A percentile compares a stretch with the other conserved stretches of the same genome.
Evolutionary conservation across 1,140 invertebrate species (phyloP).

Genomic region (Solen grandis): DNA sequence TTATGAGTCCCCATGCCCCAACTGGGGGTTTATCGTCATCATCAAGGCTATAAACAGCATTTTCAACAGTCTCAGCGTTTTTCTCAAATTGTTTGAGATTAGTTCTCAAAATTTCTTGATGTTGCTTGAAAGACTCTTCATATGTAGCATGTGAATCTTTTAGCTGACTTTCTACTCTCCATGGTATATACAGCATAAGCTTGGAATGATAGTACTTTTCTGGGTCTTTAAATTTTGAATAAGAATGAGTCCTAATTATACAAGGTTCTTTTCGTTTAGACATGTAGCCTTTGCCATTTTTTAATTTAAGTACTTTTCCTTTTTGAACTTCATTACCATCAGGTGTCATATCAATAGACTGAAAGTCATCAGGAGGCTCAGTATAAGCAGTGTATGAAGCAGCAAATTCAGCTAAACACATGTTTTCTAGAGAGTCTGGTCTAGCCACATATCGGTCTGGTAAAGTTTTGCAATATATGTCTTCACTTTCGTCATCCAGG

Average conservation of each 20-base stretch:
- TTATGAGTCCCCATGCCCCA: background rate
- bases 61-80: background rate
- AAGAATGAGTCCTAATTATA: constrained; percentile 24
- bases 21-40: constrained; percentile 3
- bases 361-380: background rate
- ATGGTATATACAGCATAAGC: constrained; percentile 25
- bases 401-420: constrained; percentile 20
- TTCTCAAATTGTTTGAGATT: constrained; percentile 10
- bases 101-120: background rate
- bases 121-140: constrained; percentile 16
- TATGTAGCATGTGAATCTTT: background rate
- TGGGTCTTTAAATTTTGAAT: constrained; percentile 12
- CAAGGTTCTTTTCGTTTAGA: constrained; percentile 1
- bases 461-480: background rate
- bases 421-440: constrained; percentile 20
- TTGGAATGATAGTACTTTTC: constrained; percentile 31
- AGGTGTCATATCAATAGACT: background rate
- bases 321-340: constrained; percentile 1
- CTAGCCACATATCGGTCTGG: constrained; percentile 26
- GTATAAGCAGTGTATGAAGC: background rate
- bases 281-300: background rate
- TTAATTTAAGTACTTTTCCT: background rate
- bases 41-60: background rate
- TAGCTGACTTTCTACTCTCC: background rate
- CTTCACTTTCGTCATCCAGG: constrained; percentile 36